Conservation (phyloP, 2,797 vertebrate genomes). For the Chelmon rostratus region DNA sequence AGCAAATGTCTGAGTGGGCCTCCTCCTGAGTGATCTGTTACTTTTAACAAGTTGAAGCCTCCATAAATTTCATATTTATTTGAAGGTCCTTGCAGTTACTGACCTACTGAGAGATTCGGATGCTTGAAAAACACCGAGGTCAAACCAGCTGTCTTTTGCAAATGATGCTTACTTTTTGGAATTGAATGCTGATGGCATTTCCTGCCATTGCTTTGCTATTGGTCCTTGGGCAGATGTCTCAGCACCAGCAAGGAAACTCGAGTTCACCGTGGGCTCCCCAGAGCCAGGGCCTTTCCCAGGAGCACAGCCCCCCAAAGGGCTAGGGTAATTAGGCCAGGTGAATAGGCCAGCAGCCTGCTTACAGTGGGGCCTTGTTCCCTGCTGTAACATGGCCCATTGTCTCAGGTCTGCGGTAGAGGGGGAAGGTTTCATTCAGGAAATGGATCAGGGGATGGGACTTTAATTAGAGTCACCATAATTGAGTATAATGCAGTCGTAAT, state of each 20-base stretch:
- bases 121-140: slow-evolving; percentile 17
- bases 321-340: slow-evolving; percentile 88
- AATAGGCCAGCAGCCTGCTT: slow-evolving; percentile 83
- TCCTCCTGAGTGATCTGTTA: slow-evolving; percentile 56
- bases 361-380: slow-evolving; percentile 87
- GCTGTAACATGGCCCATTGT: slow-evolving; percentile 79
- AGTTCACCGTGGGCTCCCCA: slow-evolving; percentile 66
- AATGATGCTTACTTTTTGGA: slow-evolving; percentile 32
- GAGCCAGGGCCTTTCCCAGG: slow-evolving; percentile 77
- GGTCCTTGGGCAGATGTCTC: slow-evolving; percentile 36
- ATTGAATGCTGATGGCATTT: slow-evolving; percentile 31
- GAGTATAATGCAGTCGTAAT: slow-evolving; percentile 81
- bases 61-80: slow-evolving; percentile 48
- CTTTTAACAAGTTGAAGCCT: slow-evolving; percentile 65
- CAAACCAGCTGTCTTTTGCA: slow-evolving; percentile 15
- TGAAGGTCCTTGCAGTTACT: slow-evolving; percentile 24
- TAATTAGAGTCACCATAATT: slow-evolving; percentile 83
- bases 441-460: slow-evolving; percentile 77
- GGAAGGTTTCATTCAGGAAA: slow-evolving; percentile 82
- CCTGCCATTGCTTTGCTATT: slow-evolving; percentile 42
- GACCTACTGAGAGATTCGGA: slow-evolving; percentile 21
- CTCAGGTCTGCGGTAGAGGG: slow-evolving; percentile 55
- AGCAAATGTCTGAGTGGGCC: slow-evolving; percentile 51
- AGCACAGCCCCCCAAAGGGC: slow-evolving; percentile 75
- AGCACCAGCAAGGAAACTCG: slow-evolving; percentile 68